Conservation (phyloP, 2,888 invertebrate species). For the Cremastobaeus sp. region DNA sequence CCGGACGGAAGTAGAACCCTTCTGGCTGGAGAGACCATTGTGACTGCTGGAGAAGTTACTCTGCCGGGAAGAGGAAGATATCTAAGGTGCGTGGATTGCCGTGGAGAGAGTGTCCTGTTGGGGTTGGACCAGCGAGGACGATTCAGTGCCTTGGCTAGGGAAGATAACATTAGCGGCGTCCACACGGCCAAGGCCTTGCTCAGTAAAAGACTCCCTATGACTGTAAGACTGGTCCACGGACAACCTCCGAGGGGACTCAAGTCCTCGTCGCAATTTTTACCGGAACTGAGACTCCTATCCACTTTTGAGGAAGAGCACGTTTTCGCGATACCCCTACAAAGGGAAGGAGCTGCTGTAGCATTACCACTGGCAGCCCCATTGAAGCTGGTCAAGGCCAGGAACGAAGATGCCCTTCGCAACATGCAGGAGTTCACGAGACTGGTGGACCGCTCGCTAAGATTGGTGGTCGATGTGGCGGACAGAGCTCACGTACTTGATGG, state of each 20-base stretch:
- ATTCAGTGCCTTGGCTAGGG: slow-evolving; percentile 94
- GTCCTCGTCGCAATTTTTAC: slow-evolving; percentile 89
- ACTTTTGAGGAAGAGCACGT: slow-evolving; percentile 92
- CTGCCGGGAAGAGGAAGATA: slow-evolving; percentile 86
- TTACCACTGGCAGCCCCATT: slow-evolving; percentile 92
- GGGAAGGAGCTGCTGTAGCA: slow-evolving; percentile 87
- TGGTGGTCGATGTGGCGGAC: slow-evolving; percentile 88
- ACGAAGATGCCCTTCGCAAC: slow-evolving; percentile 87
- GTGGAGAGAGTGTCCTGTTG: slow-evolving; percentile 90
- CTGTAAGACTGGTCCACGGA: slow-evolving; percentile 94
- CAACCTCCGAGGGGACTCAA: slow-evolving; percentile 91
- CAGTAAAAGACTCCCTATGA: slow-evolving; percentile 93
- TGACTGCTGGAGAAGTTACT: slow-evolving; percentile 86
- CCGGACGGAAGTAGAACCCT: slow-evolving; percentile 85
- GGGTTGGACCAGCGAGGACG: slow-evolving; percentile 92
- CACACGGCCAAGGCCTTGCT: slow-evolving; percentile 93
- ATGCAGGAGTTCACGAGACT: slow-evolving; percentile 85
- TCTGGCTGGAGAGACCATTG: slow-evolving; percentile 90
- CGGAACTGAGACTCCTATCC: slow-evolving; percentile 89
- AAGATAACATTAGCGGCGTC: slow-evolving; percentile 96
- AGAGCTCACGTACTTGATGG: slow-evolving; percentile 89
- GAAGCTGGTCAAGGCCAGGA: slow-evolving; percentile 89
- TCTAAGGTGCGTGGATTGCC: slow-evolving; percentile 90
- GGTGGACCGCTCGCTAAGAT: slow-evolving; percentile 86
- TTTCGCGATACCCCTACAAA: slow-evolving; percentile 89